phyloP scores from a whole-genome alignment of 1,140 invertebrate genomes.

The Hesperophylax magnus region DNA sequence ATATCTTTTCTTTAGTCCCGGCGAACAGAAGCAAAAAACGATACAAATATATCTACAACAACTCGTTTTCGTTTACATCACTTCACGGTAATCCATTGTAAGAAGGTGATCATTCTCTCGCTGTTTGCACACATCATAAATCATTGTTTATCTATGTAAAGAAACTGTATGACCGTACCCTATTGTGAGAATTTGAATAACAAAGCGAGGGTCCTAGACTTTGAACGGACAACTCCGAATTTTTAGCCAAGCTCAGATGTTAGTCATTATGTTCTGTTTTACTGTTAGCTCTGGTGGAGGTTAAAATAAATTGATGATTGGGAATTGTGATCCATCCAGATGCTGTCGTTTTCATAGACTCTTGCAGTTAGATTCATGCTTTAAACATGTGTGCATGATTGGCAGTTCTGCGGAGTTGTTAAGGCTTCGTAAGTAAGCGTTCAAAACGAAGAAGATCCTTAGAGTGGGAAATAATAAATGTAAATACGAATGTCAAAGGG shows the following conservation, averaged over 20 bases:
- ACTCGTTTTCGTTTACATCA: slow-evolving; percentile 27
- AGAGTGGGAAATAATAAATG: too few species aligned
- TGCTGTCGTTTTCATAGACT: too few species aligned
- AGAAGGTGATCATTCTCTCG: slow-evolving; percentile 32
- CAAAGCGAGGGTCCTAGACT: slow-evolving; percentile 23
- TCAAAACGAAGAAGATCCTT: too few species aligned
- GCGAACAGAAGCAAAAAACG: slow-evolving; percentile 29
- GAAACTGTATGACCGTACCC: slow-evolving; percentile 42
- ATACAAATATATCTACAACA: not conserved
- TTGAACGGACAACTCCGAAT: not conserved
- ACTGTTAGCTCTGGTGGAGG: too few species aligned
- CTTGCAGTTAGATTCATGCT: too few species aligned
- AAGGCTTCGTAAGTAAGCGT: too few species aligned
- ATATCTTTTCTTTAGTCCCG: not conserved
- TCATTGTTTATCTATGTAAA: slow-evolving; percentile 49
- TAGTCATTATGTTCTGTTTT: not conserved
- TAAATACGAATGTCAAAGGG: too few species aligned
- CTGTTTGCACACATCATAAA: slow-evolving; percentile 58
- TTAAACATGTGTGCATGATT: too few species aligned
- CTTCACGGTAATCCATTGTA: slow-evolving; percentile 18
- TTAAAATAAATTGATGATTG: too few species aligned
- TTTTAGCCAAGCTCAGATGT: not conserved
- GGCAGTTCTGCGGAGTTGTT: too few species aligned
- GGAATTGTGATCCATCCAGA: too few species aligned
- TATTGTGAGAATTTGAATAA: slow-evolving; percentile 51